phyloP scores from a whole-genome alignment of 1,140 invertebrate species.

The Mesaphorura yosii region DNA sequence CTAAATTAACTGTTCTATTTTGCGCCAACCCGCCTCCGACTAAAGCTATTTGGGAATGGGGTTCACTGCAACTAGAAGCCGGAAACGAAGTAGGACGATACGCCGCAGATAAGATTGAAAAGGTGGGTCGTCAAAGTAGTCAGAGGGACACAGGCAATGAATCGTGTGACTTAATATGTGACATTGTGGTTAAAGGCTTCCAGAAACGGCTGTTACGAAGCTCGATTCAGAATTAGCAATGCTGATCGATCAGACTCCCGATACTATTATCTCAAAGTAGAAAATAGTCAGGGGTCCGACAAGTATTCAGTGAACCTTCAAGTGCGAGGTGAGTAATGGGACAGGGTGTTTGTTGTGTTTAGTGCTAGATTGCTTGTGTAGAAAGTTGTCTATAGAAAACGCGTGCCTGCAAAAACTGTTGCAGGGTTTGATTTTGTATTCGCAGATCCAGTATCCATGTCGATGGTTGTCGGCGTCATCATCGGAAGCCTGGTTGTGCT shows the following conservation, averaged over 20 bases:
- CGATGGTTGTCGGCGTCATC: slow-evolving; percentile 37
- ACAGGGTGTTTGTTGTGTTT: no score
- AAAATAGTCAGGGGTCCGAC: slow-evolving; percentile 72
- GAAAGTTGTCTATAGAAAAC: not conserved
- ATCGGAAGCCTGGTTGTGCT: slow-evolving; percentile 36
- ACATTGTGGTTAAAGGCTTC: slow-evolving; percentile 37
- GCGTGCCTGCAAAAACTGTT: slow-evolving; percentile 25
- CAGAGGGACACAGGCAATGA: slow-evolving; percentile 27
- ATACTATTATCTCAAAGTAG: slow-evolving; percentile 68
- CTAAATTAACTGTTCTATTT: slow-evolving; percentile 52
- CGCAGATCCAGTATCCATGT: slow-evolving; percentile 38
- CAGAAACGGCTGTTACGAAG: slow-evolving; percentile 68
- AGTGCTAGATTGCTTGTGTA: no score
- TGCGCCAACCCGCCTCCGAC: slow-evolving; percentile 71
- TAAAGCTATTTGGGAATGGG: slow-evolving; percentile 74
- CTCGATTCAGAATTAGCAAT: slow-evolving; percentile 59
- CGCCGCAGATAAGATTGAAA: slow-evolving; percentile 23
- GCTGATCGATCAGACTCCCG: slow-evolving; percentile 59
- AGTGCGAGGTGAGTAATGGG: slow-evolving; percentile 54
- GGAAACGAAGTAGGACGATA: slow-evolving; percentile 26
- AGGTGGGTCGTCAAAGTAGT: slow-evolving; percentile 21
- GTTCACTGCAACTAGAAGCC: slow-evolving; percentile 50
- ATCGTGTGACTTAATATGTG: slow-evolving; percentile 16
- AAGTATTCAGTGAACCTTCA: slow-evolving; percentile 64
- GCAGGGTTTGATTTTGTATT: slow-evolving; percentile 28